Base-by-base conservation (phyloP, 2,113 vertebrate species). In the Junco hyemalis region DNA sequence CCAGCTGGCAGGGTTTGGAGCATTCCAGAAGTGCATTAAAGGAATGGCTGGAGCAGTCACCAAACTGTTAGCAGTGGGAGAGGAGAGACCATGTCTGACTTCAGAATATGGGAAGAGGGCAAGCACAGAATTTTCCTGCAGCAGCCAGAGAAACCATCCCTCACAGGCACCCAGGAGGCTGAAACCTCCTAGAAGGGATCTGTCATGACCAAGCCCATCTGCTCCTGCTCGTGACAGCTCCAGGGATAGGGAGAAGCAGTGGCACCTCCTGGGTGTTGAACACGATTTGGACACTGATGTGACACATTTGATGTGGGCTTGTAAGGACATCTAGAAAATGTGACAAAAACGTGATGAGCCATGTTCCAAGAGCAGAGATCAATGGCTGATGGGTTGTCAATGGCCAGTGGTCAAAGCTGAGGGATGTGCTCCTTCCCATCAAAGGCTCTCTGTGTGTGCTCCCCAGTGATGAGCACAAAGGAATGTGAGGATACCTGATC, bases 141-240 rank as follows among this genome's bases (percentile, higher is more conserved):
- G 51, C 57, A 90, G 45, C 14, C 51, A 69, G 25, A 76, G 68
- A 64, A 89, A n/a, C 36, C 44, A 70, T 20, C 9, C 24, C 50
- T 89, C 22, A 11, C 14, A 50, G 26, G 48, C 42, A 61, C 20
- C 70, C 26, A 59, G 29, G 48, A 57, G 38, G 14, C 76, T 51
- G 35, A 33, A 65, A 20, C 2, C 8, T 22, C 20, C 22, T 45
- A 70, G 36, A 12, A 72, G 64, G 54, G n/a, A 73, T 48, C 54
- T 77, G 40, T 38, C 63, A 51, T 1, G 4, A 50, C 68, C 51
- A 33, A 40, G n/a, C 33, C 18, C 78, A 65, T 60, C 63, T 21
- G 51, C 18, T 23, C 13, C 9, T 4, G 33, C 35, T 65, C 0
- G 0, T 21, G 66, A 19, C 63, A 84, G 81, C 69, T 47, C n/a